Evolutionary conservation across 2,888 invertebrate genomes (phyloP).

Genomic region (Caenorhabditis doughertyi): DNA sequence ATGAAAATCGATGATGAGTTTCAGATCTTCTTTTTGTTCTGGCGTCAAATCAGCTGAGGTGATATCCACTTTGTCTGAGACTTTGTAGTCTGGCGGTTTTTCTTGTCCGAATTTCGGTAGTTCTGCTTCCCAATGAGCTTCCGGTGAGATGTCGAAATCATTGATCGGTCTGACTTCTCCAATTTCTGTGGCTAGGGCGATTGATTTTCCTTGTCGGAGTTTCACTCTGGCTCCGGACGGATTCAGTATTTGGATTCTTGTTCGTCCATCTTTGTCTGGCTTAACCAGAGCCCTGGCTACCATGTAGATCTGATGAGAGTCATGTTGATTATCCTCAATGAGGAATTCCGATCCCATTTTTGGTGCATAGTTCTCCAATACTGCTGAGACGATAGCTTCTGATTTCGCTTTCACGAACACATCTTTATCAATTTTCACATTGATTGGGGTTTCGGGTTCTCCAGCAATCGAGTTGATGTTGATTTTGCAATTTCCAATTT

Average conservation of each 20-base stretch:
- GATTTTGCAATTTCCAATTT: background rate
- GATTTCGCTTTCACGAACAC: background rate
- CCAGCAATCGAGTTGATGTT: background rate
- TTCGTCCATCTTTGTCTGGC: background rate
- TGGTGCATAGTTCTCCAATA: background rate
- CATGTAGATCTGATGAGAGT: background rate
- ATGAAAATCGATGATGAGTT: too few species aligned
- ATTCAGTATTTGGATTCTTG: background rate
- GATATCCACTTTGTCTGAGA: constrained; percentile 10
- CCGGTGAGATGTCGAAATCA: background rate
- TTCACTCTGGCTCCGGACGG: background rate
- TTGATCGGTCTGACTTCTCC: background rate
- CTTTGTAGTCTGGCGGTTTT: constrained; percentile 1
- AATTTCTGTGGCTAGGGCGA: background rate
- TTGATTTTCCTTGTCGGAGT: background rate
- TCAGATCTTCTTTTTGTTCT: constrained; percentile 12
- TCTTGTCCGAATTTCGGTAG: constrained; percentile 3
- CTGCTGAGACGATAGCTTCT: background rate
- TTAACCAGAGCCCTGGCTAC: background rate
- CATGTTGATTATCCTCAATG: background rate
- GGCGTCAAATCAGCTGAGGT: background rate
- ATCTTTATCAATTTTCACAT: background rate
- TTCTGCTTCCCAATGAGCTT: constrained; percentile 11
- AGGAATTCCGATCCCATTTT: background rate
- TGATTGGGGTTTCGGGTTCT: background rate